Base-by-base conservation (phyloP, 37 sponge, comb jelly and placozoan genomes). In the Petrosia ficiformis region DNA sequence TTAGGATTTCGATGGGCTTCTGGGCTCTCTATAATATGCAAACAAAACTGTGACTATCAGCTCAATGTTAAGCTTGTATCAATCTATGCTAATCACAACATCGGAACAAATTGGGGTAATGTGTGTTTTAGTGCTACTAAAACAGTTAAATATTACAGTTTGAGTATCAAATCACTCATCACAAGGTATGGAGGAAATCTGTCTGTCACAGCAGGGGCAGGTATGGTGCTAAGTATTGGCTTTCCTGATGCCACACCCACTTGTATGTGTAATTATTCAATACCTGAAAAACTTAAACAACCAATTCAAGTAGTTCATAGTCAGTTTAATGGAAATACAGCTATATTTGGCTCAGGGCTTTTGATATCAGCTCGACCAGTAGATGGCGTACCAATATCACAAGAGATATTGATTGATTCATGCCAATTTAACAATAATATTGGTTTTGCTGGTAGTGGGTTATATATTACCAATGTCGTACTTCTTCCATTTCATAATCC, bases 381-480 rank as follows among this genome's bases (percentile, higher is more conserved):
- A 19, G 54, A 48, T 14, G 8, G 8, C 14, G 54, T 48, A 19
- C 14, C 26, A 22, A 22, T 61, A 22, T 8, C 28, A 6, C 63
- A 61, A 61, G 28, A 61, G n/a, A 61, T 61, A 26, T 11, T n/a
- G 28, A 61, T 61, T n/a, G 25, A 61, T 22, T 61, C 63, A n/a
- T 61, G 63, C n/a, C 63, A 61, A 6, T 11, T 61, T n/a, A n/a
- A 11, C 6, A 29, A 61, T n/a, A 61, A 61, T 22, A 61, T 61
- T 61, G 63, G 28, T 61, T 61, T 6, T 61, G 63, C 63, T 26
- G 63, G 54, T 8, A 48, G 54, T 14, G 54, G 54, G 14, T 48
- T 48, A 14, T 48, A 48, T 14, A 48, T 48, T 48, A 48, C 54
- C 8, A 8, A 48, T 19, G 54, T 48, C 14, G 54, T 19, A 14